Base-by-base conservation (phyloP, 2,113 vertebrate genomes). In the Rhynchomys soricoides region DNA sequence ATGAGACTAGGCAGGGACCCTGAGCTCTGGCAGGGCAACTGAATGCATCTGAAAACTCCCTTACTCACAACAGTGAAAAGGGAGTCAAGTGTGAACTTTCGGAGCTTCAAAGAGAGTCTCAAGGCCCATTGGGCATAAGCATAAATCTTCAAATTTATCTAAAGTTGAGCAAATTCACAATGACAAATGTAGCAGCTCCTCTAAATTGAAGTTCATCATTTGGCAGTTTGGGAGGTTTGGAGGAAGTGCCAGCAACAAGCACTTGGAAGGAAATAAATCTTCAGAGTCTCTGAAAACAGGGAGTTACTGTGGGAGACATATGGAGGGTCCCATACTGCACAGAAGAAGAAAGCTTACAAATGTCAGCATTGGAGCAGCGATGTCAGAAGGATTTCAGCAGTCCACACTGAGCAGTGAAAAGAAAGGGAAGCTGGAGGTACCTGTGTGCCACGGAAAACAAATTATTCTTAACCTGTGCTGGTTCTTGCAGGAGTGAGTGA, bases 191-290 rank as follows among this genome's bases (percentile, higher is more conserved):
- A 98, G 98, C 97, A 71, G 40, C 85, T 97, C 97, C 88, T 96
- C 95, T 97, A 98, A 98, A 97, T 96, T 95, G 94, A 97, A 97
- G 97, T 98, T 98, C 97, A 98, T 98, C 90, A 97, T 97, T 97
- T 98, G 97, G 98, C 96, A 97, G 95, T 97, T 98, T 97, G 86
- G 95, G 97, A 98, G 87, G 8, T 6, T 96, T 96, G 97, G 96
- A 98, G 95, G 98, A 98, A 97, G 98, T 97, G 97, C 97, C 95
- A 97, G 94, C 95, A 96, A 95, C 92, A 95, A 97, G 97, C 96
- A 98, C 86, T 97, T 97, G 98, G 96, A 98, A 97, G 94, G 98
- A 95, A 96, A 98, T 97, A 97, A 96, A 97, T 97, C 93, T 98
- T 96, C 94, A 98, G 97, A 96, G 96, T 97, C 81, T 78, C 92